Evolutionary conservation across 2,797 vertebrate species (phyloP), one percentile per base, ranked within the genome.

Genomic region (Typhlichthys eigenmanni): DNA sequence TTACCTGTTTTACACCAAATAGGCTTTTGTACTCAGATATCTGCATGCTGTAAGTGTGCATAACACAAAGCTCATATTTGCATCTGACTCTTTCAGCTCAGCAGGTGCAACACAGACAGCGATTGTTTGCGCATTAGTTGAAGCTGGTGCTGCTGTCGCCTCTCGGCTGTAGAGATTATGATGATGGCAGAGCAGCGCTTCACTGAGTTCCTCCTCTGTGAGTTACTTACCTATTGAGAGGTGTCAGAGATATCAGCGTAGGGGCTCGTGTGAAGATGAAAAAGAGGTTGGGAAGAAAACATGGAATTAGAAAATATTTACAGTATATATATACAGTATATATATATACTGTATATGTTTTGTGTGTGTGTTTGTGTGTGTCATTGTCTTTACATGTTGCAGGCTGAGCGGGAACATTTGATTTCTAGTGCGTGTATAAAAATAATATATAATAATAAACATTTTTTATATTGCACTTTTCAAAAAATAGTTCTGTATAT

Each of bases 101-200:
- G 68, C n/a, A 62, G 59, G 62, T 75, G 77, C 54, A 5, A 55
- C 57, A 9, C 64, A 51, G 70, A 75, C 72, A 69, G 67, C 72
- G 65, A 62, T 83, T 85, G 80, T 86, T 75, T 75, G 79, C 75
- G 76, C 77, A 78, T 89, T 87, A 84, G 66, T 72, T 50, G 72
- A 64, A 79, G 81, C 74, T 34, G 60, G 50, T 62, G 49, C 54
- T 55, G 4, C 64, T 5, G 46, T 66, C 75, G 76, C 69, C 77
- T 82, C 73, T 75, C 60, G 51, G 72, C 68, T 72, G 59, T 5
- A 46, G 68, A 86, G 87, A 87, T 90, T 87, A 87, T 79, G 65
- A 53, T 70, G 65, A 74, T 68, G 78, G 60, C 61, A 69, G 69
- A 19, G 59, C 51, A 7, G 55, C 66, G 63, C 72, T 74, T 74